Base-by-base conservation (phyloP, 2,888 invertebrate genomes). In the Callyntrura guangdongensis region DNA sequence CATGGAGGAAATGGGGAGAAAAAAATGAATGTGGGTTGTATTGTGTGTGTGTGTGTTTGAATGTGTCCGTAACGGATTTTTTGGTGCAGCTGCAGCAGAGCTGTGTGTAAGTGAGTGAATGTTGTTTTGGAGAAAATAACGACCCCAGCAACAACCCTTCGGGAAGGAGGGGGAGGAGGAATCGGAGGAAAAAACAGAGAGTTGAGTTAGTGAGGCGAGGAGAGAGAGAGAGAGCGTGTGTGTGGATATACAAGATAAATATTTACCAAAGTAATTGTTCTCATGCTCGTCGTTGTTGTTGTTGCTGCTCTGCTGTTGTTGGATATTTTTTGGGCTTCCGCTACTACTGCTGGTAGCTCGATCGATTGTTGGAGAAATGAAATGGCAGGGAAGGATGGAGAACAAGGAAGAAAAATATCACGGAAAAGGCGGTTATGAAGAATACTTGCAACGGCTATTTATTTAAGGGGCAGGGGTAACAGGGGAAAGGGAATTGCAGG, bases 191-290 rank as follows among this genome's bases (percentile, higher is more conserved):
- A 36, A n/a, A 36, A 67, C 3, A n/a, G 61, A 47, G 5, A 11
- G 47, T 8, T 47, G 47, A 11, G n/a, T 12, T 56, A 17, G 61
- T 20, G 12, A 17, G 53, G 53, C 1, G 53, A 11, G 14, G 61
- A 72, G 53, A 59, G 45, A 67, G 74, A 90, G 85, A 6, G 36
- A 86, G 90, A 85, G 74, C 91, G 87, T 87, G 87, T 91, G 91
- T 87, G 87, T 87, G 83, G 87, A 88, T 91, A 91, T 25, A 77
- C 92, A 92, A 93, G 92, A 92, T 93, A 93, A 93, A 93, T 93
- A 93, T 93, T 93, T 93, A 93, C 93, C 90, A 92, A 92, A 89
- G 92, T 92, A 92, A 93, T 93, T 92, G 90, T 91, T 86, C 77
- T 77, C 53, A 53, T 89, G 77, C 27, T 61, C 9, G n/a, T 36